phyloP scores from a whole-genome alignment of 2,888 invertebrate genomes.

The Lasioglossum zephyrum region DNA sequence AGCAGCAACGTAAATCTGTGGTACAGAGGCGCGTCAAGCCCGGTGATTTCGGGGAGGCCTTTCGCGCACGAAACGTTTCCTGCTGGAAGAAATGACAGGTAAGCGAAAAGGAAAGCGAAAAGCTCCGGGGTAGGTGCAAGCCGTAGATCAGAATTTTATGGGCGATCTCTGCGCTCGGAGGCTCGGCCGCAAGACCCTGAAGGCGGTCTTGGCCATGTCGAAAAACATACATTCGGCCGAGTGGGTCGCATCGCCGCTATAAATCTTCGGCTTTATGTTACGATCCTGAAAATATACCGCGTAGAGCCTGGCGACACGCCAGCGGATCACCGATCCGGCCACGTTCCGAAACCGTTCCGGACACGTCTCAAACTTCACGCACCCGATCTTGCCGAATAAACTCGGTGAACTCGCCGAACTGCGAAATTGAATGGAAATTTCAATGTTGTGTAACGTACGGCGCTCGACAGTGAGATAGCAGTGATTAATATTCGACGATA shows the following conservation, averaged over 20 bases:
- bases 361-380: background rate
- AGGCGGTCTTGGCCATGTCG: constrained; percentile 59
- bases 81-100: constrained; percentile 42
- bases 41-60: constrained; percentile 10
- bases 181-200: constrained; percentile 42
- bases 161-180: constrained; percentile 60
- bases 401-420: background rate
- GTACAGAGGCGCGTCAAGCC: background rate
- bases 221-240: constrained; percentile 71
- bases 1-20: constrained; percentile 25
- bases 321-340: constrained; percentile 31
- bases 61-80: constrained; percentile 20
- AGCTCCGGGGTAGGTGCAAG: constrained; percentile 44
- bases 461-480: no score
- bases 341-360: constrained; percentile 16
- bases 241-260: constrained; percentile 65
- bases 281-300: constrained; percentile 74
- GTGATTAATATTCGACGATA: no score
- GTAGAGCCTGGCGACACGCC: constrained; percentile 72
- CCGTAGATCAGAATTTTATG: constrained; percentile 71
- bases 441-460: no score
- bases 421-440: background rate
- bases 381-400: background rate
- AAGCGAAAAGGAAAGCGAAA: constrained; percentile 34
- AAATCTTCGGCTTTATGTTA: constrained; percentile 77